These are phyloP conservation scores for Eurystomus gularis DNA, from an alignment of 2,113 vertebrate genomes.

Conservation along the genomic window DNA sequence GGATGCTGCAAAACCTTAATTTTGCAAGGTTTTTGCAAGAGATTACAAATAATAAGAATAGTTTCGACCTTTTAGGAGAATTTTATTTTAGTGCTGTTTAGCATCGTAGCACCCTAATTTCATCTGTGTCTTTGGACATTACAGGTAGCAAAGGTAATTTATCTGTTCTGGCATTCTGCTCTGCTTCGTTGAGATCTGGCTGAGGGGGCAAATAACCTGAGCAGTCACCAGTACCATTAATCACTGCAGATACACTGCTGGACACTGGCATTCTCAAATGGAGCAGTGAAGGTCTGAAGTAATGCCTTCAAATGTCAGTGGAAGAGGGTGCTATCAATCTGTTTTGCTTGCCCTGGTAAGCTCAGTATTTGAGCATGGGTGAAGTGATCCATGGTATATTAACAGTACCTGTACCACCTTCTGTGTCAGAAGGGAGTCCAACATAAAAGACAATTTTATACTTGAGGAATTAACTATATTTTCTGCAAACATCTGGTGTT, in stretches of 20 bases:
- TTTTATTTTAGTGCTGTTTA: background rate
- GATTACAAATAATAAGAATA: background rate
- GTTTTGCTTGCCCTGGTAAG: background rate
- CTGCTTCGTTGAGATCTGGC: background rate
- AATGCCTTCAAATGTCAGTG: background rate
- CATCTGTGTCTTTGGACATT: background rate
- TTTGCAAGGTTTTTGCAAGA: background rate
- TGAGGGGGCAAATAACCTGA: background rate
- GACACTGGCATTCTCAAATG: background rate
- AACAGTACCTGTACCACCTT: fast-evolving
- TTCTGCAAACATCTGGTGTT: background rate
- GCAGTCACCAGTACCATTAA: background rate
- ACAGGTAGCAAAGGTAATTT: background rate
- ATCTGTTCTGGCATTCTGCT: background rate
- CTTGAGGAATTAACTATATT: background rate
- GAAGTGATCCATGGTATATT: background rate
- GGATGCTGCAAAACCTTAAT: background rate
- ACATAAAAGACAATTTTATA: background rate
- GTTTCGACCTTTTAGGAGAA: background rate
- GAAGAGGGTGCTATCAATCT: background rate
- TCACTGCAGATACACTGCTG: background rate
- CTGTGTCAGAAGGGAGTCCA: background rate
- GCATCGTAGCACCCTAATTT: background rate
- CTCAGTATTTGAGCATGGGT: background rate
- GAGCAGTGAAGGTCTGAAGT: background rate